A percentile compares a stretch with the other conserved stretches of the same genome.
Evolutionary conservation across 2,888 invertebrate species (phyloP).

Genomic region (Bursaphelenchus okinawaensis): DNA sequence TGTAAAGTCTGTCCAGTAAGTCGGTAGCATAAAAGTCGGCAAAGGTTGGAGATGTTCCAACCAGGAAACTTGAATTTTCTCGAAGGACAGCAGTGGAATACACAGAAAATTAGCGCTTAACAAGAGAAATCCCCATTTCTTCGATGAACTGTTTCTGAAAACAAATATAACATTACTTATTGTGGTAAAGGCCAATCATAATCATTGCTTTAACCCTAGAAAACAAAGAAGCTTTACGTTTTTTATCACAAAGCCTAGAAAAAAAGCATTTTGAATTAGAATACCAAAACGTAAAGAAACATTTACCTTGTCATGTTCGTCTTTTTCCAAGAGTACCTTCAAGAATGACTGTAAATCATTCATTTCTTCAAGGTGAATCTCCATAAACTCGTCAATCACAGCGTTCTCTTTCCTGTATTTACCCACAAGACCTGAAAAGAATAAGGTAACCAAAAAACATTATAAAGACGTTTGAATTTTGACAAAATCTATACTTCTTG

Average conservation of each 20-base stretch:
- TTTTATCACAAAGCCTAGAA: too few relatives aligned
- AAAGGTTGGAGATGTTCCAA: neutral
- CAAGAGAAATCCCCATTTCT: neutral
- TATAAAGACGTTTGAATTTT: neutral
- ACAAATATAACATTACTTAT: too few relatives aligned
- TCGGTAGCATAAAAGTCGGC: neutral
- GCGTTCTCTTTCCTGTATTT: neutral
- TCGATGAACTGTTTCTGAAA: neutral
- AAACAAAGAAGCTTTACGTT: too few relatives aligned
- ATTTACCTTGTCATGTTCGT: neutral
- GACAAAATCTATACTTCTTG: too few relatives aligned
- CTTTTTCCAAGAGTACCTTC: neutral
- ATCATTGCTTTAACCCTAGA: too few relatives aligned
- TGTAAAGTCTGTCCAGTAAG: neutral
- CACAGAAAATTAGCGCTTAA: neutral
- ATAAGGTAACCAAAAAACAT: neutral
- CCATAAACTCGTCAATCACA: neutral
- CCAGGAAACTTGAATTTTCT: neutral
- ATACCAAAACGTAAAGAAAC: neutral
- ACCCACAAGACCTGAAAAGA: neutral
- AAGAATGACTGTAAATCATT: neutral
- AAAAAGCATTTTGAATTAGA: too few relatives aligned
- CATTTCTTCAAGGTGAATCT: neutral
- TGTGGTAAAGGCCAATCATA: too few relatives aligned
- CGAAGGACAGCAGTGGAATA: neutral